These are phyloP conservation scores for Maconellicoccus hirsutus DNA, from an alignment of 1,140 invertebrate species.

Conservation along the genomic window DNA sequence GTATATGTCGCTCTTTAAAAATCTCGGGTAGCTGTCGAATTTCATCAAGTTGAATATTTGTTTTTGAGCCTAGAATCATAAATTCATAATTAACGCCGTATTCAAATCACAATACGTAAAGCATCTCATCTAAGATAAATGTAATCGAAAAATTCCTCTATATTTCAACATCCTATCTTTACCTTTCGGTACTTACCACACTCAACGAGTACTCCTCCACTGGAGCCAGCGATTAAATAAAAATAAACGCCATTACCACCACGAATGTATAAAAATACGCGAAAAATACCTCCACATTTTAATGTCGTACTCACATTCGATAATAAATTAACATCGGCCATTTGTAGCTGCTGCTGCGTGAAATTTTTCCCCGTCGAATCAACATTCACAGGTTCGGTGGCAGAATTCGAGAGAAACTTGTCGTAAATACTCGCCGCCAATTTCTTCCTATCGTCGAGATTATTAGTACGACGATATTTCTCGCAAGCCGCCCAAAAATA, in stretches of 20 bases:
- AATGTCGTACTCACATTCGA: slow-evolving; percentile 45
- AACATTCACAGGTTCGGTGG: slow-evolving; percentile 75
- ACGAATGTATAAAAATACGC: no score
- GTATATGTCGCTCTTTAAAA: slow-evolving; percentile 82
- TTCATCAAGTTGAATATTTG: slow-evolving; percentile 97
- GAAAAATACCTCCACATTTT: no score
- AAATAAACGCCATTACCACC: no score
- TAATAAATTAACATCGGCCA: slow-evolving; percentile 58
- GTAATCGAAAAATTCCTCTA: no score
- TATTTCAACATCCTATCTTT: no score
- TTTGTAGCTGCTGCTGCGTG: slow-evolving; percentile 55
- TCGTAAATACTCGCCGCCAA: slow-evolving; percentile 47
- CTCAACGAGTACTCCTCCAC: no score
- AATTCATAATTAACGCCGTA: neutral
- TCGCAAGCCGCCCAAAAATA: slow-evolving; percentile 92
- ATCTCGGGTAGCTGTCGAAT: slow-evolving; percentile 91
- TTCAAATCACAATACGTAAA: no score
- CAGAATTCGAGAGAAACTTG: slow-evolving; percentile 62
- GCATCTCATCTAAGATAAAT: no score
- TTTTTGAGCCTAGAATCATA: slow-evolving; percentile 54
- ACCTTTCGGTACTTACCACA: no score
- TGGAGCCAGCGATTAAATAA: no score
- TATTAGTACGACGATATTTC: slow-evolving; percentile 53
- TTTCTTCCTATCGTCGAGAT: slow-evolving; percentile 36
- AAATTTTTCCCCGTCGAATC: slow-evolving; percentile 70